phyloP scores from a whole-genome alignment of 2,113 vertebrate species.

The Hippolais icterina region DNA sequence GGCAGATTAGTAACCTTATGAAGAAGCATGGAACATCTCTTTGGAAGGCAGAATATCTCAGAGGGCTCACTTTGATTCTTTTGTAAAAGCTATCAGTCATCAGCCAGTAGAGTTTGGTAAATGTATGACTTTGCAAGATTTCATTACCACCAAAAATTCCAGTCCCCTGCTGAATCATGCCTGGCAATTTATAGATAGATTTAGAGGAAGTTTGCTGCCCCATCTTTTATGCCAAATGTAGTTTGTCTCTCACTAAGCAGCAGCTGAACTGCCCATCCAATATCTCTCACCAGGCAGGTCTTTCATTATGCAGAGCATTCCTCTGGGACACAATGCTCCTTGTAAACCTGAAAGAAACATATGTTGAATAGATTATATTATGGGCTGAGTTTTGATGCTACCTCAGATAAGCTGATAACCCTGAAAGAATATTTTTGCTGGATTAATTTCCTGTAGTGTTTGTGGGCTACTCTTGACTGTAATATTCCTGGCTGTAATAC shows the following conservation, averaged over 20 bases:
- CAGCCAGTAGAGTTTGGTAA: neutral
- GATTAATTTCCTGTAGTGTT: neutral
- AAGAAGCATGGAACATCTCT: neutral
- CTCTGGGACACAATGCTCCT: neutral
- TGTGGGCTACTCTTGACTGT: neutral
- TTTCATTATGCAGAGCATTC: neutral
- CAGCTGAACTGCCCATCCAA: neutral
- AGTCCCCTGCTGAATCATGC: neutral
- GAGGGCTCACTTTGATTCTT: neutral
- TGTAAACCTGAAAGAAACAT: neutral
- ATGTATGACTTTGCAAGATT: neutral
- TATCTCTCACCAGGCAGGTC: neutral
- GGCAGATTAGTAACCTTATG: neutral
- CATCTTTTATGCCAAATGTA: neutral
- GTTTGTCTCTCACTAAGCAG: neutral
- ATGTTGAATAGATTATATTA: neutral
- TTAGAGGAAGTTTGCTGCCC: neutral
- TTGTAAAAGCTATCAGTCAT: neutral
- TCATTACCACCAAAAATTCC: conserved; percentile 7
- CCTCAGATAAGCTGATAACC: neutral
- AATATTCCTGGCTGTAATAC: neutral
- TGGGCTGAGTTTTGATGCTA: neutral
- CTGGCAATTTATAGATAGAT: neutral
- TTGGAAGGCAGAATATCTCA: neutral
- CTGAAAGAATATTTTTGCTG: neutral